A percentile compares a stretch with the other conserved stretches of the same genome.
phyloP scores from a whole-genome alignment of 2,113 vertebrate species.

The Proteles cristata region DNA sequence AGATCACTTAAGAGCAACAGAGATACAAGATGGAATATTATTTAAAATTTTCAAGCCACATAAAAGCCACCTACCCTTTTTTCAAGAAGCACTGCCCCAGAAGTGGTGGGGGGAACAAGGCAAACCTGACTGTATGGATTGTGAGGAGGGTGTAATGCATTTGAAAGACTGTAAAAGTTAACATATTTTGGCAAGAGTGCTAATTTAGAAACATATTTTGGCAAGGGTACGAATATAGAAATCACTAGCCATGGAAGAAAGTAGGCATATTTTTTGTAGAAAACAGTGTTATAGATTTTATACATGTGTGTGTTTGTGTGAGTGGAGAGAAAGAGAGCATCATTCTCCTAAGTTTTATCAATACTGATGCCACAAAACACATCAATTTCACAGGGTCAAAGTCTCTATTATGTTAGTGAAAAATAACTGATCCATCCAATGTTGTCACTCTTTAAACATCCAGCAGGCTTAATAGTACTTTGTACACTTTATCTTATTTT shows the following conservation, averaged over 20 bases:
- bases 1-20: neutral
- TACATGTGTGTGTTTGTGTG: neutral
- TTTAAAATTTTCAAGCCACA: slow-evolving; percentile 18
- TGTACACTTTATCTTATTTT: slow-evolving; percentile 7
- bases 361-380: neutral
- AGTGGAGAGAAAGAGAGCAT: neutral
- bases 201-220: neutral
- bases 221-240: neutral
- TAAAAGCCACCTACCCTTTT: neutral
- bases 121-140: neutral
- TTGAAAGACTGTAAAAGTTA: slow-evolving; percentile 61
- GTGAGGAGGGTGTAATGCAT: neutral
- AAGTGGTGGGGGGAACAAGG: neutral
- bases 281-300: neutral
- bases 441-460: neutral
- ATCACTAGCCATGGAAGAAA: neutral
- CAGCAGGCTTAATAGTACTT: neutral
- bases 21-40: neutral
- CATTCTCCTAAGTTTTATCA: neutral
- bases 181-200: slow-evolving; percentile 10
- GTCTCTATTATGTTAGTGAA: slow-evolving; percentile 41
- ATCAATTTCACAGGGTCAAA: slow-evolving; percentile 36
- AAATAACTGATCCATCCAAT: slow-evolving; percentile 18
- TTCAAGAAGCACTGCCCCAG: neutral
- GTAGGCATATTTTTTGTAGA: neutral